A percentile compares a stretch with the other conserved stretches of the same genome.
Evolutionary conservation across 1,140 invertebrate genomes (phyloP).

Genomic region (Drosophila sechellia): DNA sequence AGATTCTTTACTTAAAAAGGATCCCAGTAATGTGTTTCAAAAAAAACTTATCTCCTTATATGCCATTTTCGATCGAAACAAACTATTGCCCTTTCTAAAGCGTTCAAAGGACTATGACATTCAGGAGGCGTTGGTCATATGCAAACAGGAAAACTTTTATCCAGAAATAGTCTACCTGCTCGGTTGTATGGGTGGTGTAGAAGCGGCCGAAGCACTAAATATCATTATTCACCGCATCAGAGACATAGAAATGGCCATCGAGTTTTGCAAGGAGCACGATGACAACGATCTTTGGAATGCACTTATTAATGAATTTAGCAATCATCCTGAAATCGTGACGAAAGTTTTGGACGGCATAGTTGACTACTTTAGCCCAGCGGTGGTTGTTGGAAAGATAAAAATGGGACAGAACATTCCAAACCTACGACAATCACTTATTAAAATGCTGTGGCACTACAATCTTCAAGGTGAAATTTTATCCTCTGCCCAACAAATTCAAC

Average conservation of each 20-base stretch:
- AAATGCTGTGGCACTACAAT: conserved; percentile 98
- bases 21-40: conserved; percentile 92
- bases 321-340: conserved; percentile 91
- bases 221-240: conserved; percentile 93
- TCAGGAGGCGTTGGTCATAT: conserved; percentile 95
- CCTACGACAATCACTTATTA: conserved; percentile 95
- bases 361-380: conserved; percentile 93
- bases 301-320: conserved; percentile 94
- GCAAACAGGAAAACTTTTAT: conserved; percentile 91
- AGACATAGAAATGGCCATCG: conserved; percentile 96
- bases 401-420: conserved; percentile 94
- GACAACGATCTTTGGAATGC: conserved; percentile 97
- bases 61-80: conserved; percentile 93
- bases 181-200: conserved; percentile 95
- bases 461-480: conserved; percentile 96
- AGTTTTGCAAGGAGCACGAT: conserved; percentile 98
- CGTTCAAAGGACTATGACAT: conserved; percentile 96
- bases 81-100: conserved; percentile 94
- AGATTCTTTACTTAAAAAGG: conserved; percentile 89
- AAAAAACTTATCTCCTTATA: conserved; percentile 94
- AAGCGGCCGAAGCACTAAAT: conserved; percentile 92
- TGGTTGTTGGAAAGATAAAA: conserved; percentile 94
- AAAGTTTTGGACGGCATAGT: conserved; percentile 86
- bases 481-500: conserved; percentile 94
- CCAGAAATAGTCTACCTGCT: conserved; percentile 97